Percentiles rank a stretch among this genome's conserved stretches.
These are phyloP conservation scores for Sinhomidia bicolor DNA, from an alignment of 2,888 invertebrate species.

Conservation along the genomic window DNA sequence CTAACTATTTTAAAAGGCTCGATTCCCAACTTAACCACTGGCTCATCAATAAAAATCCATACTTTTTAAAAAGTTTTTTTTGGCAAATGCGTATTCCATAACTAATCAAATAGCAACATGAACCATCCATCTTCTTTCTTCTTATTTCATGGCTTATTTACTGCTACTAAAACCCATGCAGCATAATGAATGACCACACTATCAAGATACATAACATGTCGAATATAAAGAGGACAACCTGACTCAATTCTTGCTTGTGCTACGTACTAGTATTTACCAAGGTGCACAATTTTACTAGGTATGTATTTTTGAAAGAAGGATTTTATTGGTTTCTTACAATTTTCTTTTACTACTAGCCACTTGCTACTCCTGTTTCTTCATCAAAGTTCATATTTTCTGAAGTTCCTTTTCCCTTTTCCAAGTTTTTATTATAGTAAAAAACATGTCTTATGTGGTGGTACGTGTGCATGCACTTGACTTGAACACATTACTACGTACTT, in stretches of 20 bases:
- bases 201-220: conserved; percentile 35
- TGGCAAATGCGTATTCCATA: conserved; percentile 46
- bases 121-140: not conserved
- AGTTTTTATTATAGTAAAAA: too few relatives aligned
- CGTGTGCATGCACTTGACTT: not conserved
- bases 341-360: not conserved
- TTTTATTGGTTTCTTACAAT: not conserved
- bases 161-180: conserved; percentile 1
- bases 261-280: too few relatives aligned
- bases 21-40: not conserved
- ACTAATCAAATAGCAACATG: conserved; percentile 22
- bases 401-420: not conserved
- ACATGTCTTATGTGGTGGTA: not conserved
- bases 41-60: too few relatives aligned
- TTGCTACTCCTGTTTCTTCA: not conserved
- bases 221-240: not conserved
- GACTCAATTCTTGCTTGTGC: too few relatives aligned
- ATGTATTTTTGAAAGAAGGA: not conserved
- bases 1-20: too few relatives aligned
- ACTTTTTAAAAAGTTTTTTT: too few relatives aligned
- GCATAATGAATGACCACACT: conserved; percentile 37
- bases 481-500: conserved; percentile 7
- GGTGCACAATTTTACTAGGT: too few relatives aligned
- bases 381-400: too few relatives aligned
- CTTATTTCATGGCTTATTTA: conserved; percentile 49